Evolutionary conservation across 2,888 invertebrate species (phyloP), one percentile per base, ranked within the genome.

Genomic region (Tetragonula carbonaria): DNA sequence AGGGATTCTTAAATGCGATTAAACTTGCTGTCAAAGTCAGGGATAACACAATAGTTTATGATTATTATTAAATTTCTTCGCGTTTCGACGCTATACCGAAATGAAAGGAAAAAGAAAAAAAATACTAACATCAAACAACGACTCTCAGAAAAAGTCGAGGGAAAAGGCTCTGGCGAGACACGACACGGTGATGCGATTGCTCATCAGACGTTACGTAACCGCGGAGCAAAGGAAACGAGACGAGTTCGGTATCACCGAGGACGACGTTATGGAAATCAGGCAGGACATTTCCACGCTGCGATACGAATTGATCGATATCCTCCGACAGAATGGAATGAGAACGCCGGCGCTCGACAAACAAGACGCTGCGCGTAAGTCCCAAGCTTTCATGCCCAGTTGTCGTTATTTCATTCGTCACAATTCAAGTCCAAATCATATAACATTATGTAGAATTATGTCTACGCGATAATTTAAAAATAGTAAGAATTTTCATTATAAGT

Each of bases 201-300:
- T 99, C 84, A 97, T 99, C 45, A 96, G 98, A 76, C 96, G 99
- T 14, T 99, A 98, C 95, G 97, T 99, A 23, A 98, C 98, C 0
- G 97, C 97, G 0, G 98, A 98, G 93, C 98, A 98, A 94, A 95
- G 97, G 67, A 98, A 98, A 87, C 96, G 98, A 73, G 98, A 99
- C 93, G 98, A 98, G 77, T 97, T 97, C 84, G 98, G 98, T 14
- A 98, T 99, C 45, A 98, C 98, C 0, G 99, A 99, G 93, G 99
- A 99, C 95, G 99, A 99, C 94, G 98, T 99, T 87, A 99, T 99
- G 96, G 99, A 99, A 95, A 98, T 99, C 92, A 96, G 99, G 91
- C 99, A 99, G 93, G 99, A 99, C 93, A 98, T 99, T 86, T 98
- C 98, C n/a, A 97, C 98, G 6, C 96, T 99, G 88, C 96, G 98